phyloP scores from a whole-genome alignment of 2,888 invertebrate species.

The Hypomecis punctinalis region DNA sequence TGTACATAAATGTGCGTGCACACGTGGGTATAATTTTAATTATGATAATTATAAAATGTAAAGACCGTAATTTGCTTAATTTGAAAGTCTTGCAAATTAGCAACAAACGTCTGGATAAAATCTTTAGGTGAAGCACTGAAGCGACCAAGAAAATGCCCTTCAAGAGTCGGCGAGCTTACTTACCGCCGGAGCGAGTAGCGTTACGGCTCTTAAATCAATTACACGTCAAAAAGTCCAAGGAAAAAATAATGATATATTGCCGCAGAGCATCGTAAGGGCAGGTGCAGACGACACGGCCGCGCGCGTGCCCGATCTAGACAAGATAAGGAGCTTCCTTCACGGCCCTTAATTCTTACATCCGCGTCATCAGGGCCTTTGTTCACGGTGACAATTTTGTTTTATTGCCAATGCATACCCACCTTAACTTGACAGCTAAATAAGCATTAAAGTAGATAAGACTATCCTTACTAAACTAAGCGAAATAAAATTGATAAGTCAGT shows the following conservation, averaged over 20 bases:
- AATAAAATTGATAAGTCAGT: constrained; percentile 11
- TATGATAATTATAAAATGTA: constrained; percentile 9
- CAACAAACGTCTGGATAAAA: constrained; percentile 15
- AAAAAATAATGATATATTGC: constrained; percentile 46
- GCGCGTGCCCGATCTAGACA: constrained; percentile 38
- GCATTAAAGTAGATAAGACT: constrained; percentile 33
- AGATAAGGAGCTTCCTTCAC: constrained; percentile 51
- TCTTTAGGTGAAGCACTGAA: constrained; percentile 19
- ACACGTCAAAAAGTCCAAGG: constrained; percentile 41
- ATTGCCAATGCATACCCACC: constrained; percentile 43
- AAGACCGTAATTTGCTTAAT: constrained; percentile 13
- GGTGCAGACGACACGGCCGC: constrained; percentile 59
- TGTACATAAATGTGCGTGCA: background rate
- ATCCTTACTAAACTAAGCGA: constrained; percentile 20
- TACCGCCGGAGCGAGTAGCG: constrained; percentile 23
- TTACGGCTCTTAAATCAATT: constrained; percentile 47
- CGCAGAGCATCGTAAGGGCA: constrained; percentile 53
- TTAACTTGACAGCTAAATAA: constrained; percentile 46
- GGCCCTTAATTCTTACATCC: constrained; percentile 60
- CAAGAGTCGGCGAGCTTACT: constrained; percentile 20
- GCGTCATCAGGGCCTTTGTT: constrained; percentile 50
- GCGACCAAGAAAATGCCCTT: constrained; percentile 13
- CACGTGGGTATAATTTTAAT: constrained; percentile 5
- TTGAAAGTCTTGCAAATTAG: constrained; percentile 24
- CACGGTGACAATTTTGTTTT: constrained; percentile 63